phyloP scores from a whole-genome alignment of 2,113 vertebrate species.

The Castor canadensis region DNA sequence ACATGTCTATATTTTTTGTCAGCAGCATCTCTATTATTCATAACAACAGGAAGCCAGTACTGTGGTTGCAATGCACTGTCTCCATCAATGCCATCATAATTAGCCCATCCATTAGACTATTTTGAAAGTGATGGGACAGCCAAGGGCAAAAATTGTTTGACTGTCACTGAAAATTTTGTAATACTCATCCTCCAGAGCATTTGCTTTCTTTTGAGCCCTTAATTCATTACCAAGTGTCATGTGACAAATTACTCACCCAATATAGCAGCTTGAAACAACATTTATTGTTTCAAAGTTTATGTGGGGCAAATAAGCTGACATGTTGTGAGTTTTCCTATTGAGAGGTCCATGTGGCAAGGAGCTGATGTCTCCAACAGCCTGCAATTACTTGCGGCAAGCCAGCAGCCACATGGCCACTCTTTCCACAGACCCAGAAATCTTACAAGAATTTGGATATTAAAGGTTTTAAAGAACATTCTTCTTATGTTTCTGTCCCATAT shows the following conservation, averaged over 20 bases:
- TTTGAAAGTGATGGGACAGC: not conserved
- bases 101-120: no score
- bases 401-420: not conserved
- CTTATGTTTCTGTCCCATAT: not conserved
- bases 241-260: not conserved
- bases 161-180: not conserved
- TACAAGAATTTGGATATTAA: not conserved
- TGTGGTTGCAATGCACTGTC: not conserved
- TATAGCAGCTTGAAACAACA: not conserved
- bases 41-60: not conserved
- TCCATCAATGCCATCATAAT: not conserved
- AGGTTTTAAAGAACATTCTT: not conserved
- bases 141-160: not conserved
- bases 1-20: not conserved
- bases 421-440: not conserved
- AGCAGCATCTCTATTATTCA: accelerated
- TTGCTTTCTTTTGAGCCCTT: not conserved
- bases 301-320: not conserved
- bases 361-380: not conserved
- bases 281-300: not conserved
- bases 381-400: not conserved
- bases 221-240: not conserved
- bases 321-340: not conserved
- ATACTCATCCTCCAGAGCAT: not conserved
- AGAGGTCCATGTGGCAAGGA: not conserved